Percentiles rank a stretch among this genome's conserved stretches.
phyloP scores from a whole-genome alignment of 2,888 invertebrate species.

The Caenorhabditis sulstoni region DNA sequence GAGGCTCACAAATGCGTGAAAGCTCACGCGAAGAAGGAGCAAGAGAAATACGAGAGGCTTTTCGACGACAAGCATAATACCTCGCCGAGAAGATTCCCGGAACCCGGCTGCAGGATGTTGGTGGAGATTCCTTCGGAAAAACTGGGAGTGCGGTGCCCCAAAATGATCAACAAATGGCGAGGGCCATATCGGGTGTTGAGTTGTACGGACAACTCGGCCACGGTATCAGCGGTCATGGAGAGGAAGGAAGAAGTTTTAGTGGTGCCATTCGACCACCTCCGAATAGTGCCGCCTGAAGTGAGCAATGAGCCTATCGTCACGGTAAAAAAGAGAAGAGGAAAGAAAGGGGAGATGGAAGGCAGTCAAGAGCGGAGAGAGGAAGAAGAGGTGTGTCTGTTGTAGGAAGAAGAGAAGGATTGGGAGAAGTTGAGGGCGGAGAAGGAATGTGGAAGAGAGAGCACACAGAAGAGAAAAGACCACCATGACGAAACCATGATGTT shows the following conservation, averaged over 20 bases:
- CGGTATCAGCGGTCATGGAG: neutral
- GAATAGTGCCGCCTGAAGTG: no score
- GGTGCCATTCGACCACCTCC: neutral
- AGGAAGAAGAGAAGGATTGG: no score
- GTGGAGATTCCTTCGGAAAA: conserved; percentile 29
- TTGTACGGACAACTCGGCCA: neutral
- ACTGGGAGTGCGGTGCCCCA: conserved; percentile 17
- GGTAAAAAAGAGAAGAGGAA: no score
- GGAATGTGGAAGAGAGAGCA: no score
- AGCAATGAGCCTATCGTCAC: no score
- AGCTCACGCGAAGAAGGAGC: neutral
- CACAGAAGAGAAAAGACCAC: no score
- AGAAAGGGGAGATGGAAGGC: no score
- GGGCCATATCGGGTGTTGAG: conserved; percentile 30
- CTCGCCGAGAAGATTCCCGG: neutral
- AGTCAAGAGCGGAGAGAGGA: no score
- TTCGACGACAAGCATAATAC: conserved; percentile 4
- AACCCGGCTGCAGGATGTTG: conserved; percentile 23
- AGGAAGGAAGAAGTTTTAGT: neutral
- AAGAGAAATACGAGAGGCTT: neutral
- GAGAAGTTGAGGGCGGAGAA: no score
- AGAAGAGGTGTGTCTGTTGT: no score
- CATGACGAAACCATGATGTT: no score
- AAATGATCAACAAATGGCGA: conserved; percentile 17
- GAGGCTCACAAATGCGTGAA: neutral